phyloP scores from a whole-genome alignment of 2,113 vertebrate species.

The Fulica atra region DNA sequence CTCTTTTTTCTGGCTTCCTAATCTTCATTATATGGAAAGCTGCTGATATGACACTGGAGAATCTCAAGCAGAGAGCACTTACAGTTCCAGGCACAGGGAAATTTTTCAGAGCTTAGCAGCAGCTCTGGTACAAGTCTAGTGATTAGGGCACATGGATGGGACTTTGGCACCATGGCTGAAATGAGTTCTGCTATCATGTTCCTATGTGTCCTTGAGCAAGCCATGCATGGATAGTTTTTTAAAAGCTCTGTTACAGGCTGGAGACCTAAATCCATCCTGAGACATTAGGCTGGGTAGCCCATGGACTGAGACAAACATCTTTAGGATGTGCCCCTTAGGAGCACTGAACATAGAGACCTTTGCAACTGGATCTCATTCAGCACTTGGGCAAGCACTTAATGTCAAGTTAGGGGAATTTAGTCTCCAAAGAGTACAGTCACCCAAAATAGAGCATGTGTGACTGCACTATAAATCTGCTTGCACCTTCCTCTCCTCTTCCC shows the following conservation, averaged over 20 bases:
- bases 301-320: not conserved
- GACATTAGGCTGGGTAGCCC: not conserved
- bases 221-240: not conserved
- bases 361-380: not conserved
- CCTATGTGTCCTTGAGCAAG: not conserved
- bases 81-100: not conserved
- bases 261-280: not conserved
- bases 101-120: not conserved
- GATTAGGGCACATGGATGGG: not conserved
- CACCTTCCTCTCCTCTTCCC: not conserved
- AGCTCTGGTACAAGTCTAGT: not conserved
- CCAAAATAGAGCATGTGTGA: not conserved
- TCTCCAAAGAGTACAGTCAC: not conserved
- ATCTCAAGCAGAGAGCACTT: not conserved
- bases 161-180: not conserved
- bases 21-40: not conserved
- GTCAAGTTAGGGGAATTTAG: not conserved
- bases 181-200: not conserved
- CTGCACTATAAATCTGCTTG: not conserved
- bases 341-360: not conserved
- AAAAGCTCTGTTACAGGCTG: not conserved
- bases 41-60: not conserved
- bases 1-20: not conserved
- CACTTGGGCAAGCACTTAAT: not conserved
- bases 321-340: not conserved